Evolutionary conservation across 1,140 invertebrate species (phyloP), one percentile per base, ranked within the genome.

Genomic region (Drosophila kohkoa): DNA sequence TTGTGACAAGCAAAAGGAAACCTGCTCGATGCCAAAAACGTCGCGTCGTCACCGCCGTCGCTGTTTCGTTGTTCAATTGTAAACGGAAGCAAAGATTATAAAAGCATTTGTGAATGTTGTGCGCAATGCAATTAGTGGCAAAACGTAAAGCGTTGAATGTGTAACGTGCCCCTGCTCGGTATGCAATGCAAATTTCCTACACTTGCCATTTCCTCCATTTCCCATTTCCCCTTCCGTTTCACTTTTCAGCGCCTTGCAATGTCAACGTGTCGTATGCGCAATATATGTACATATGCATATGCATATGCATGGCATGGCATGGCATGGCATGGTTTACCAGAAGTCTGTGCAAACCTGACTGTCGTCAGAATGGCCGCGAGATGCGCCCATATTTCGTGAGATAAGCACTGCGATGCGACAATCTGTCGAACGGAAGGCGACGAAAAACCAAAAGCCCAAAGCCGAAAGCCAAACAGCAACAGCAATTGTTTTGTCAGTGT

Each of bases 1-100:
- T 55, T n/a, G 28, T n/a, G 68, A 11, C 43, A 38, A 65, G 48
- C 11, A 5, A 13, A 55, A 73, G 69, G 54, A 78, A 78, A 65
- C 32, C 52, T 63, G 35, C 51, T 54, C 20, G 60, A 35, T 52
- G 54, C 13, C 30, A n/a, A 15, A n/a, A 8, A 32, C 28, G 25
- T 60, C 11, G 38, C 10, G 4, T 60, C 8, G 62, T 81, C 35
- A 32, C 52, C 35, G 45, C 32, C 30, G 46, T 60, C 38, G 63
- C 28, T 20, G 28, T 15, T 58, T 35, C 28, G 28, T 15, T 58
- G 79, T 28, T 72, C 72, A 75, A 82, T 73, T 79, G 79, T 87
- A 63, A 78, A 75, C 85, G 83, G 83, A 89, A 88, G 80, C 81
- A 75, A 75, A 81, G 80, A 88, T 87, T 87, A 80, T 83, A 83